Conservation (phyloP, 2,113 vertebrate species). For the Psilopogon haemacephalus region DNA sequence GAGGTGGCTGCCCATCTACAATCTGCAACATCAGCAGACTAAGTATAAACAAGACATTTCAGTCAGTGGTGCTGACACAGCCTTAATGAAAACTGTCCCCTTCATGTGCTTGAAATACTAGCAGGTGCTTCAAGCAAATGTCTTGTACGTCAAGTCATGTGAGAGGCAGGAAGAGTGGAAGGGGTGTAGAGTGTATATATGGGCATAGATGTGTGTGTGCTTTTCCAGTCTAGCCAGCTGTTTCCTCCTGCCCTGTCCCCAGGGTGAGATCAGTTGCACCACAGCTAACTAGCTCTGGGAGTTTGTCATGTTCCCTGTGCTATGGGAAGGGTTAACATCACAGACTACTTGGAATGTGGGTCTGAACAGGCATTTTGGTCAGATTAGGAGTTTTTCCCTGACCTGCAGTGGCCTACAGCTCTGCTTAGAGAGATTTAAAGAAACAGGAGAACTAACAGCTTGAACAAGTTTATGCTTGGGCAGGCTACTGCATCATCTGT, state of each 20-base stretch:
- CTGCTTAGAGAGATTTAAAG: slow-evolving; percentile 8
- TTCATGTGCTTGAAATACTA: not conserved
- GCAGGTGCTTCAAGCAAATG: not conserved
- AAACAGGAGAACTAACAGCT: not conserved
- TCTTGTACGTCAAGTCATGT: not conserved
- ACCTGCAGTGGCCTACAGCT: not conserved
- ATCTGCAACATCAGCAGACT: not conserved
- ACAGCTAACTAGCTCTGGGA: not conserved
- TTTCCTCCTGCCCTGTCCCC: not conserved
- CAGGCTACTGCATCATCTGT: not conserved
- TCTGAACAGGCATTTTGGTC: not conserved
- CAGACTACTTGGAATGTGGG: not conserved
- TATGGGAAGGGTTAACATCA: not conserved
- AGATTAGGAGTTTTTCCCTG: not conserved
- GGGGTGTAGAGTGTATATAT: too few relatives aligned
- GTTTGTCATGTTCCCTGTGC: not conserved
- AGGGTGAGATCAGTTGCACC: not conserved
- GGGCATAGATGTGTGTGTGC: not conserved
- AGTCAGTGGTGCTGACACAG: not conserved
- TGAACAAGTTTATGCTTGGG: not conserved
- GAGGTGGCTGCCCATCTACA: not conserved
- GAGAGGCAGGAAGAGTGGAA: not conserved
- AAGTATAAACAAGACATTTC: not conserved
- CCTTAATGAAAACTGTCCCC: not conserved
- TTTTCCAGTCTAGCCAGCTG: not conserved